Evolutionary conservation across 2,888 invertebrate genomes (phyloP).

Genomic region (Hedychridium roseum): DNA sequence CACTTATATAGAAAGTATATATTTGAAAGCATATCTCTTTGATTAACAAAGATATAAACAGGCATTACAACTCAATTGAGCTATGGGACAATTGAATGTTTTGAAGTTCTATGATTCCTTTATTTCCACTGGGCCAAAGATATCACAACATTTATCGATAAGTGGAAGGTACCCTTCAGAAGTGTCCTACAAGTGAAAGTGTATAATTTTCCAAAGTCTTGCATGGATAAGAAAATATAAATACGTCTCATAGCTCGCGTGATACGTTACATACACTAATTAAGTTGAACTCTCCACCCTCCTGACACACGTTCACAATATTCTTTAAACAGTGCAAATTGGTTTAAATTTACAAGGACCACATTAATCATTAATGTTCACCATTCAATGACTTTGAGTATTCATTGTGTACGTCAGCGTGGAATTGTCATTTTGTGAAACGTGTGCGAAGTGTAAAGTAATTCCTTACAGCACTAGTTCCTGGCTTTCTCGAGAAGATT

Average conservation of each 20-base stretch:
- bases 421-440: neutral
- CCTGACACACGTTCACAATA: neutral
- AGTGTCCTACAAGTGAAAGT: neutral
- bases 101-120: neutral
- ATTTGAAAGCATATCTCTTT: conserved; percentile 16
- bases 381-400: neutral
- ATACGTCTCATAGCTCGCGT: neutral
- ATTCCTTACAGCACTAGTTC: conserved; percentile 15
- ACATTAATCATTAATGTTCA: no score
- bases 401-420: no score
- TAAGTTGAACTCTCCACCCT: neutral
- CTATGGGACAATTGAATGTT: neutral
- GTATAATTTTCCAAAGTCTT: neutral
- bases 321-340: neutral
- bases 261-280: neutral
- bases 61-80: neutral
- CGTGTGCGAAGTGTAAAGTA: neutral
- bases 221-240: neutral
- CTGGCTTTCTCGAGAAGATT: conserved; percentile 12
- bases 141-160: neutral
- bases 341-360: no score
- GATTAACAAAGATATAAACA: neutral
- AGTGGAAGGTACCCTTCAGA: neutral
- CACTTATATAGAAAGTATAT: conserved; percentile 26
- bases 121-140: neutral